Evolutionary conservation across 1,140 invertebrate genomes (phyloP).

Genomic region (Samia ricini): DNA sequence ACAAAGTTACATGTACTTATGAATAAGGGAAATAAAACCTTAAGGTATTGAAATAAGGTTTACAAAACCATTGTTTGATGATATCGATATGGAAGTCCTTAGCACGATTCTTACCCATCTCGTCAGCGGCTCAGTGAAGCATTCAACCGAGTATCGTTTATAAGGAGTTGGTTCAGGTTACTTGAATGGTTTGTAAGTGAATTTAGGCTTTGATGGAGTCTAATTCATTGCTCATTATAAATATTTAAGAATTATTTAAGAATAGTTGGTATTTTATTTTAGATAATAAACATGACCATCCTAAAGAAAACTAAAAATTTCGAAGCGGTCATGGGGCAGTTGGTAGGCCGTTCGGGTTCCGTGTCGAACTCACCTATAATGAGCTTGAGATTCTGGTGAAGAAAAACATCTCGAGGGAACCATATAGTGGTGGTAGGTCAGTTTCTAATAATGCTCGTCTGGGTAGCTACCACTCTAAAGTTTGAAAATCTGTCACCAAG

Average conservation of each 20-base stretch:
- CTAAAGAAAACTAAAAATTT: too few relatives aligned
- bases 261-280: background rate
- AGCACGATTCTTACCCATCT: slow-evolving; percentile 39
- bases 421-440: too few relatives aligned
- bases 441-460: too few relatives aligned
- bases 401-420: too few relatives aligned
- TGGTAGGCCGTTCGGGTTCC: too few relatives aligned
- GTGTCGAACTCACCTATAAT: too few relatives aligned
- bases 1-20: background rate
- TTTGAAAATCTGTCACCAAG: too few relatives aligned
- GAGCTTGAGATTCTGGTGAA: too few relatives aligned
- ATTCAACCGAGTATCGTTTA: slow-evolving; percentile 36
- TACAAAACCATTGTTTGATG: background rate
- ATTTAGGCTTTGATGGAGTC: slow-evolving; percentile 2
- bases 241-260: background rate
- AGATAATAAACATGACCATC: too few relatives aligned
- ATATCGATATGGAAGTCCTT: slow-evolving; percentile 21
- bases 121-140: slow-evolving; percentile 34
- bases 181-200: slow-evolving; percentile 16
- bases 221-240: background rate
- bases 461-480: too few relatives aligned
- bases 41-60: background rate
- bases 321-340: too few relatives aligned
- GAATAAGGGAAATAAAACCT: background rate
- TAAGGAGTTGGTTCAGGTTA: slow-evolving; percentile 21